phyloP scores from a whole-genome alignment of 2,888 invertebrate genomes.

The Orthosia incerta region DNA sequence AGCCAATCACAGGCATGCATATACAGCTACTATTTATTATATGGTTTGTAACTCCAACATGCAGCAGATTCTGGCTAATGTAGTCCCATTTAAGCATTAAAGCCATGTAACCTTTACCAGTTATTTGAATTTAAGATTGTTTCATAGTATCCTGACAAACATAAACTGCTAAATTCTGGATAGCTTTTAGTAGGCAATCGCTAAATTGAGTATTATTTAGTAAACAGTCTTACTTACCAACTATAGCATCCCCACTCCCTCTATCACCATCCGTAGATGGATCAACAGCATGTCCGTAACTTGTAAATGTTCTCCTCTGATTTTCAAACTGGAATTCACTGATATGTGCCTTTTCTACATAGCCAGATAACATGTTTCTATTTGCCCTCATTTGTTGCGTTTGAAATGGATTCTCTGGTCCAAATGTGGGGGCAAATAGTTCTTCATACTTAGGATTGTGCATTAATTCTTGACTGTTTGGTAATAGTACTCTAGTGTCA shows the following conservation, averaged over 20 bases:
- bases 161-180: too few species aligned
- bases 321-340: slow-evolving; percentile 99
- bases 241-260: slow-evolving; percentile 85
- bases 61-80: neutral
- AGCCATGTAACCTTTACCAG: neutral
- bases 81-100: neutral
- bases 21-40: too few species aligned
- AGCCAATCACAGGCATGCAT: too few species aligned
- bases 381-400: slow-evolving; percentile 96
- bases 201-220: too few species aligned
- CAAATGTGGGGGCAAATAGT: slow-evolving; percentile 97
- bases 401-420: slow-evolving; percentile 98
- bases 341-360: slow-evolving; percentile 98
- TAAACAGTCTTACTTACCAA: slow-evolving; percentile 79
- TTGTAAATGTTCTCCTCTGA: slow-evolving; percentile 98
- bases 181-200: too few species aligned
- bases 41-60: neutral
- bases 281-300: slow-evolving; percentile 98
- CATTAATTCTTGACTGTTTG: slow-evolving; percentile 95
- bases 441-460: slow-evolving; percentile 99
- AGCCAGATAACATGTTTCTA: slow-evolving; percentile 98
- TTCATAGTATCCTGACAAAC: too few species aligned
- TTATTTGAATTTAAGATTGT: neutral
- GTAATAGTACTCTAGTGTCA: slow-evolving; percentile 93
- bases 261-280: slow-evolving; percentile 94